A percentile compares a stretch with the other conserved stretches of the same genome.
phyloP scores from a whole-genome alignment of 1,140 invertebrate species.

The Augochlora pura region DNA sequence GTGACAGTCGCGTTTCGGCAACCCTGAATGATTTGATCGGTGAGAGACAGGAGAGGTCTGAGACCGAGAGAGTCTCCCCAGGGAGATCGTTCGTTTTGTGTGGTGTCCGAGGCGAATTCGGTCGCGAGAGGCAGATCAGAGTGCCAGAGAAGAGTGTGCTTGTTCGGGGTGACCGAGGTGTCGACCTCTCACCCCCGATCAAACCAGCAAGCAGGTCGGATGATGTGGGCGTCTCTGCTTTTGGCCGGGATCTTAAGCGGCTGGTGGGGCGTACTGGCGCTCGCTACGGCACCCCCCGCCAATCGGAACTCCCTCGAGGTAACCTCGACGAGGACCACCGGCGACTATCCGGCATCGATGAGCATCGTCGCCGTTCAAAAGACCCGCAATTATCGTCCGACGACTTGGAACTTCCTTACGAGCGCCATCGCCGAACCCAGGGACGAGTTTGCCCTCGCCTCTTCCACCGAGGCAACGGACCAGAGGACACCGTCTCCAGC shows the following conservation, averaged over 20 bases:
- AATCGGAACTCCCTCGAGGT: constrained; percentile 60
- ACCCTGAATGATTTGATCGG: background rate
- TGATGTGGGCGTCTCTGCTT: constrained; percentile 77
- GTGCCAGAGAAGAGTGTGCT: constrained; percentile 36
- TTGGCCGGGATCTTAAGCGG: constrained; percentile 76
- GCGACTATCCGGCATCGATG: constrained; percentile 47
- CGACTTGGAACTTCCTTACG: constrained; percentile 35
- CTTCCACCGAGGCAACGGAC: too few species aligned
- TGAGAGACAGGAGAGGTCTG: background rate
- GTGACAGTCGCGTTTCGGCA: background rate
- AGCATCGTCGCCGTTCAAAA: constrained; percentile 42
- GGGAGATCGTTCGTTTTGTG: background rate
- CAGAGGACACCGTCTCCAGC: too few species aligned
- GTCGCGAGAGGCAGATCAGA: constrained; percentile 7
- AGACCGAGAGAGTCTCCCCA: background rate
- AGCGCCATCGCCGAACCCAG: constrained; percentile 7
- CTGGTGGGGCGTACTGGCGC: constrained; percentile 73
- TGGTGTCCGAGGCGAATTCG: constrained; percentile 3
- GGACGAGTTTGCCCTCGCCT: background rate
- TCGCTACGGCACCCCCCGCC: constrained; percentile 71
- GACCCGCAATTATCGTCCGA: constrained; percentile 25
- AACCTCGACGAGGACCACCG: constrained; percentile 51
- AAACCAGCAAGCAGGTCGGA: constrained; percentile 69
- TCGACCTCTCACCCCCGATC: constrained; percentile 64
- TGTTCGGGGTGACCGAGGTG: constrained; percentile 62